These are phyloP conservation scores for Drosophila kanekoi DNA, from an alignment of 2,888 invertebrate species.

Conservation along the genomic window DNA sequence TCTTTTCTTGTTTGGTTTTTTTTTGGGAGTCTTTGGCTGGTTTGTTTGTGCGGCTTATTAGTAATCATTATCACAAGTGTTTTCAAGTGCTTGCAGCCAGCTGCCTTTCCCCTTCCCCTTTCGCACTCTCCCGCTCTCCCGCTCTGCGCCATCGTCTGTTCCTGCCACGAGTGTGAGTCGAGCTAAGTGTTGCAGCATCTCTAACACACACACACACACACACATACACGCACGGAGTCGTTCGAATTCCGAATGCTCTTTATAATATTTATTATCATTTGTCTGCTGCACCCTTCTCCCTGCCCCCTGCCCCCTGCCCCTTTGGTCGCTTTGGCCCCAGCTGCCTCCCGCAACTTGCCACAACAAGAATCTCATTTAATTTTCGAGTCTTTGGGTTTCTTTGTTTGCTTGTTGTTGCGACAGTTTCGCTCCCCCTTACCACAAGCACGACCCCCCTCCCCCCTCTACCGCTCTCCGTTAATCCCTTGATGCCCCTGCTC, in stretches of 20 bases:
- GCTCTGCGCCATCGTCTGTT: background rate
- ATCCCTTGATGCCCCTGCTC: background rate
- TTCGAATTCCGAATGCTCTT: constrained; percentile 26
- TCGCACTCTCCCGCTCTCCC: background rate
- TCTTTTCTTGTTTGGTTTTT: background rate
- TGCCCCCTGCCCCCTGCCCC: too few relatives aligned
- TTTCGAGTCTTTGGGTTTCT: constrained; percentile 41
- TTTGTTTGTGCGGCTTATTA: constrained; percentile 75
- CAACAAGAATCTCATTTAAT: constrained; percentile 62
- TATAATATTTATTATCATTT: constrained; percentile 74
- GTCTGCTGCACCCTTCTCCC: constrained; percentile 40
- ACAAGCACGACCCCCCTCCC: too few relatives aligned
- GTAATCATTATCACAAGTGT: constrained; percentile 81
- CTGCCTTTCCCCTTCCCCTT: background rate
- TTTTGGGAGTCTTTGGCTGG: constrained; percentile 36
- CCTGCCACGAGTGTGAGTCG: constrained; percentile 37
- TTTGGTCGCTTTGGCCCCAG: background rate
- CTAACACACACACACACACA: background rate
- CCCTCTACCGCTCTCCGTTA: background rate
- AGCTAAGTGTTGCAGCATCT: constrained; percentile 66
- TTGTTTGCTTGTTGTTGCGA: constrained; percentile 36
- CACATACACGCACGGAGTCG: background rate
- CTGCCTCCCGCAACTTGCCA: constrained; percentile 42
- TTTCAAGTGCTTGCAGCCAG: constrained; percentile 58
- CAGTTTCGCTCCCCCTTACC: constrained; percentile 2